Evolutionary conservation across 2,797 vertebrate genomes (phyloP), one percentile per base, ranked within the genome.

Genomic region (Clarias platycephalus): DNA sequence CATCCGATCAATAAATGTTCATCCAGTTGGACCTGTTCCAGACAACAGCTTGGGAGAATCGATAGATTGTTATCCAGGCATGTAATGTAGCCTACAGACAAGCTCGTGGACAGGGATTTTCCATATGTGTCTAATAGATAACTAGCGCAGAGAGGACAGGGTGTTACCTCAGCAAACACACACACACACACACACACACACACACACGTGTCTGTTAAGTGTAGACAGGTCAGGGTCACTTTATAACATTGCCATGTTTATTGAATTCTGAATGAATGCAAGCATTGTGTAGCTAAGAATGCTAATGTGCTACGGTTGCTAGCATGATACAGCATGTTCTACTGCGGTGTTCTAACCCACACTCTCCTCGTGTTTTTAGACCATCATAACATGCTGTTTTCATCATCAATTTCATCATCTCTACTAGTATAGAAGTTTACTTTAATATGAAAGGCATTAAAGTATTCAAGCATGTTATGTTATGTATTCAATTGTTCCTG

Each of bases 11-110:
- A 85, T 81, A 81, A 66, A 74, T 75, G 70, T 55, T 72, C 60
- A 81, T 81, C 70, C 68, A 67, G 37, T 62, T 57, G 83, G 64
- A 84, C 68, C 66, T 60, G 55, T 79, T 84, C 77, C 74, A 60
- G n/a, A 34, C 57, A 64, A 64, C 62, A n/a, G 79, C 28, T 68
- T 64, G 58, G 44, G 26, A 58, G 37, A 57, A 67, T 71, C 71
- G 16, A 81, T 75, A 58, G 55, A 79, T 79, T 68, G 53, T 70
- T 77, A 79, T 70, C 64, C 75, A 49, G 37, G 49, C 75, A 58
- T 79, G 75, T 79, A 49, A 79, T 70, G 64, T 70, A 28, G 31
- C 58, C 58, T 63, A 78, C 31, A 22, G 58, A 62, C 24, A 44
- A 20, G 16, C 5, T 24, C 1, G 20, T 81, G 49, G 53, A 44